These are phyloP conservation scores for Drosophila limbata DNA, from an alignment of 2,888 invertebrate genomes.

Conservation along the genomic window DNA sequence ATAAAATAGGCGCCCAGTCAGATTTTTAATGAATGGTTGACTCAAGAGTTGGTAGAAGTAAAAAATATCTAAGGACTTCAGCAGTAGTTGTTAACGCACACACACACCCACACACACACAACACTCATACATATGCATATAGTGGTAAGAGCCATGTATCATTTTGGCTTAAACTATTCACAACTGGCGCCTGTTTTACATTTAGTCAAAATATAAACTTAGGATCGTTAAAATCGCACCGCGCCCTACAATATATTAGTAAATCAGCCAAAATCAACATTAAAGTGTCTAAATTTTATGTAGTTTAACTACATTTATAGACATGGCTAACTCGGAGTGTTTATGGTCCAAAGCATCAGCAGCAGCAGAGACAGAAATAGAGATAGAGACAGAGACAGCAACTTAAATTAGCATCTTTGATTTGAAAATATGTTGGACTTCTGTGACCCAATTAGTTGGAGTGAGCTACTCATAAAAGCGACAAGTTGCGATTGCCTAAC, in stretches of 20 bases:
- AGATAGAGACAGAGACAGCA: not conserved
- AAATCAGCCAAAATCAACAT: constrained; percentile 48
- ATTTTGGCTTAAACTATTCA: constrained; percentile 55
- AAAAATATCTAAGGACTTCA: constrained; percentile 33
- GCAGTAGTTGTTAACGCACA: constrained; percentile 1
- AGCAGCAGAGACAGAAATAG: constrained; percentile 10
- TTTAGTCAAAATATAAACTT: constrained; percentile 55
- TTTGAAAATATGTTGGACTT: constrained; percentile 58
- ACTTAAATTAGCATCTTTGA: constrained; percentile 76
- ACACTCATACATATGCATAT: constrained; percentile 45
- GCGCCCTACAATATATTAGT: constrained; percentile 56
- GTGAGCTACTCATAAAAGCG: constrained; percentile 73
- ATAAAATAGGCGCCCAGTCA: constrained; percentile 64
- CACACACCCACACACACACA: not conserved
- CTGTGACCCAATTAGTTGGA: constrained; percentile 71
- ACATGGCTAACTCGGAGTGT: constrained; percentile 18
- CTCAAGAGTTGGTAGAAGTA: constrained; percentile 6
- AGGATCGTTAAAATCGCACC: constrained; percentile 66
- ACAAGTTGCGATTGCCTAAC: constrained; percentile 59
- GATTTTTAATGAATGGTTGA: constrained; percentile 72
- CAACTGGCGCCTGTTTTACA: constrained; percentile 53
- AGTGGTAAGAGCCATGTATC: constrained; percentile 57
- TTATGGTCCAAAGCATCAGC: constrained; percentile 45
- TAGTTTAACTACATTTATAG: constrained; percentile 51
- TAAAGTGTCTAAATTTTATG: constrained; percentile 55